Conservation (phyloP, 2,797 vertebrate species). For the Megalops cyprinoides region DNA sequence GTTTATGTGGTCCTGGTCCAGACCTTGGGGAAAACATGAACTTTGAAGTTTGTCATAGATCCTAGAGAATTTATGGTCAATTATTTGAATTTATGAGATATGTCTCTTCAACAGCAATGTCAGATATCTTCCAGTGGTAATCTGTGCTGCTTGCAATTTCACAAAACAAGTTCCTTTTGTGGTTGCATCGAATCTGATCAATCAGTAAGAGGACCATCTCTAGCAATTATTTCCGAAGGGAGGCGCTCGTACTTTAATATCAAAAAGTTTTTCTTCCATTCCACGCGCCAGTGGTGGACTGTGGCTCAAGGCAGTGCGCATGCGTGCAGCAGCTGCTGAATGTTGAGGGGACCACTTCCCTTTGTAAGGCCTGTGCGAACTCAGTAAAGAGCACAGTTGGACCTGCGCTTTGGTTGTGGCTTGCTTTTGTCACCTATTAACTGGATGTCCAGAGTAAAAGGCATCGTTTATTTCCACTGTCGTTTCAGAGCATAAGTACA, state of each 20-base stretch:
- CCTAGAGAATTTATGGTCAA: not conserved
- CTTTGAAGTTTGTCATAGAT: not conserved
- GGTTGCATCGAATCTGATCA: not conserved
- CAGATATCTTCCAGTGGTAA: too few relatives aligned
- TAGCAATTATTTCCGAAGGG: not conserved
- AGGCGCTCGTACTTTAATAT: not conserved
- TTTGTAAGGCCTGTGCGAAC: slow-evolving; percentile 29
- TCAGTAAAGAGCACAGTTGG: not conserved
- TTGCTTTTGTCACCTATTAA: not conserved
- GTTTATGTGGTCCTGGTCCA: not conserved
- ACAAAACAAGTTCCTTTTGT: not conserved
- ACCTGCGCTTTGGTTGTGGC: not conserved
- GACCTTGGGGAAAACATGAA: not conserved
- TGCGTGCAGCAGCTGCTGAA: not conserved
- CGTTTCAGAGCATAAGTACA: not conserved
- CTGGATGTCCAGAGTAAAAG: not conserved
- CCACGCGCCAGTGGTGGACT: not conserved
- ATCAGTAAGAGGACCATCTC: not conserved
- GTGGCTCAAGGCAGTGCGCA: slow-evolving; percentile 9
- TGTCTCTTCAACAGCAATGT: too few relatives aligned
- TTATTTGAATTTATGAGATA: not conserved
- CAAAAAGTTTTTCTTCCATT: not conserved
- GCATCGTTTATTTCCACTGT: not conserved
- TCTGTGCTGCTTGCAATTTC: not conserved
- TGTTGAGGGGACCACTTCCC: slow-evolving; percentile 24